Percentiles rank a stretch among this genome's conserved stretches.
phyloP scores from a whole-genome alignment of 2,113 vertebrate genomes.

The Barnardius zonarius region DNA sequence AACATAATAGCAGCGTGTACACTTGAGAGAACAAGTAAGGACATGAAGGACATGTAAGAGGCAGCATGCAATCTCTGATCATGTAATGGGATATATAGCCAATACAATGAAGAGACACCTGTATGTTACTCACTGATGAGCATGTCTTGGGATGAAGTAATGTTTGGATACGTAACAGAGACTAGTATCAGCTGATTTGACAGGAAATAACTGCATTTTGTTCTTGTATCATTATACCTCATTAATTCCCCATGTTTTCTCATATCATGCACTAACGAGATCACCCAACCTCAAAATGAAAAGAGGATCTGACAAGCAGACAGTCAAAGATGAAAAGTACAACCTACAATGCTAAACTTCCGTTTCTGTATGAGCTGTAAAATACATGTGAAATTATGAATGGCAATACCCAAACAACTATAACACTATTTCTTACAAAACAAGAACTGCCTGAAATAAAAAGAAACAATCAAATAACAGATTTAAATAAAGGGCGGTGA shows the following conservation, averaged over 20 bases:
- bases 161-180: neutral
- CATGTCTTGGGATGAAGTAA: neutral
- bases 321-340: neutral
- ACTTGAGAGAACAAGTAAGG: neutral
- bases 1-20: neutral
- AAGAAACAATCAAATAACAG: neutral
- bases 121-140: neutral
- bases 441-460: neutral
- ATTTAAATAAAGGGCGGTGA: neutral
- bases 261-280: neutral
- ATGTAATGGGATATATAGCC: fast-evolving
- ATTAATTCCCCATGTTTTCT: neutral
- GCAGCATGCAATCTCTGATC: neutral
- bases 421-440: neutral
- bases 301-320: neutral
- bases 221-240: neutral
- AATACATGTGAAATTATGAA: neutral
- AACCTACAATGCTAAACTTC: neutral
- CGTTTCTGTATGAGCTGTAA: neutral
- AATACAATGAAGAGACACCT: neutral
- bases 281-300: neutral
- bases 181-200: neutral
- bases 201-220: neutral
- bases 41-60: neutral
- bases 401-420: neutral